Conservation (phyloP, 2,113 vertebrate genomes). For the Irena cyanogastra region DNA sequence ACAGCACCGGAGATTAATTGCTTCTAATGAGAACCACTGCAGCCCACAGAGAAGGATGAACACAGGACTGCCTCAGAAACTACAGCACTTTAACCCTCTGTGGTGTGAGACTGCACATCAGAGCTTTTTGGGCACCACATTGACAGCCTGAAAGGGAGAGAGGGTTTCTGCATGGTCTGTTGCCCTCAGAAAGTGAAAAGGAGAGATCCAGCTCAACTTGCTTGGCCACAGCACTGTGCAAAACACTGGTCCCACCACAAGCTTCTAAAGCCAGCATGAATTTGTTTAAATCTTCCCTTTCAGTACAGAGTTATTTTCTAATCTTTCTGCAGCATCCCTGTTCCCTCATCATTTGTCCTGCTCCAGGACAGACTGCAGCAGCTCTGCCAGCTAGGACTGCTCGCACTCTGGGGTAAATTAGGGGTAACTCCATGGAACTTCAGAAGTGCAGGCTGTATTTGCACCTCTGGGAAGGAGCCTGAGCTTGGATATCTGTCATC, state of each 20-base stretch:
- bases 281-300: neutral
- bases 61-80: neutral
- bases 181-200: neutral
- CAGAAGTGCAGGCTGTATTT: neutral
- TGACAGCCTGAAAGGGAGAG: neutral
- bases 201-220: neutral
- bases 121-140: neutral
- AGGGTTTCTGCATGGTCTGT: neutral
- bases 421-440: neutral
- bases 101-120: neutral
- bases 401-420: neutral
- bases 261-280: neutral
- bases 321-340: neutral
- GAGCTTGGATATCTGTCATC: neutral
- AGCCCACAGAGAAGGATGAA: neutral
- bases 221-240: fast-evolving
- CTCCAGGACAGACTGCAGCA: neutral
- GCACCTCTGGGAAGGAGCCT: neutral
- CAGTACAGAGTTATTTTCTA: neutral
- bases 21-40: slow-evolving; percentile 47
- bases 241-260: neutral
- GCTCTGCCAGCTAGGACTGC: neutral
- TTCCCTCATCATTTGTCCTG: neutral
- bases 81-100: slow-evolving; percentile 1
- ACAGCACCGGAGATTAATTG: slow-evolving; percentile 52